Evolutionary conservation across 2,797 vertebrate genomes (phyloP).

Genomic region (Octomys mimax): DNA sequence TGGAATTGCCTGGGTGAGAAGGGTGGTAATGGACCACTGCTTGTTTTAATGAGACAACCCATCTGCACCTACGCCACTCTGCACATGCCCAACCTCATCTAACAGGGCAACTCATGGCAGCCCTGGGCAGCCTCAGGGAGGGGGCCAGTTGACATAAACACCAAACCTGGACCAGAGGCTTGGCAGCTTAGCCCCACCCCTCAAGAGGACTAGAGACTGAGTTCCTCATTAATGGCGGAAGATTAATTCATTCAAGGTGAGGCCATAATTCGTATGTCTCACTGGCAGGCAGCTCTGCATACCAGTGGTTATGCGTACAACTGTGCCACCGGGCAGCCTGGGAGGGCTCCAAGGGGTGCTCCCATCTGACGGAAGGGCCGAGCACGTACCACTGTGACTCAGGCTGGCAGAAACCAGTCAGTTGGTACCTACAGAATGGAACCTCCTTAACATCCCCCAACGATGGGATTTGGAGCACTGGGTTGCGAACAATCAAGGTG

Average conservation of each 20-base stretch:
- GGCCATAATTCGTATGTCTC: neutral
- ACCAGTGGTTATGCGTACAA: neutral
- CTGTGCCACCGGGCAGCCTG: neutral
- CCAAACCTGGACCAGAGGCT: neutral
- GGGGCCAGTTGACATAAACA: neutral
- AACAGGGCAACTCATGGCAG: neutral
- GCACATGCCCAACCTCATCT: neutral
- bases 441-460: neutral
- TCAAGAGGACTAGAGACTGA: neutral
- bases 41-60: neutral
- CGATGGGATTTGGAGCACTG: neutral
- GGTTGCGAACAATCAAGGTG: neutral
- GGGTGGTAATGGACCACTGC: neutral
- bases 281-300: neutral
- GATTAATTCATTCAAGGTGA: neutral
- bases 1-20: slow-evolving; percentile 8
- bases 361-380: neutral
- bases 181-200: neutral
- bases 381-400: neutral
- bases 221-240: neutral
- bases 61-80: neutral
- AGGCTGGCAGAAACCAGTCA: neutral
- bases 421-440: neutral
- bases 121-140: neutral
- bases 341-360: neutral